phyloP scores from a whole-genome alignment of 2,888 invertebrate genomes.

The Frankliniella fusca region DNA sequence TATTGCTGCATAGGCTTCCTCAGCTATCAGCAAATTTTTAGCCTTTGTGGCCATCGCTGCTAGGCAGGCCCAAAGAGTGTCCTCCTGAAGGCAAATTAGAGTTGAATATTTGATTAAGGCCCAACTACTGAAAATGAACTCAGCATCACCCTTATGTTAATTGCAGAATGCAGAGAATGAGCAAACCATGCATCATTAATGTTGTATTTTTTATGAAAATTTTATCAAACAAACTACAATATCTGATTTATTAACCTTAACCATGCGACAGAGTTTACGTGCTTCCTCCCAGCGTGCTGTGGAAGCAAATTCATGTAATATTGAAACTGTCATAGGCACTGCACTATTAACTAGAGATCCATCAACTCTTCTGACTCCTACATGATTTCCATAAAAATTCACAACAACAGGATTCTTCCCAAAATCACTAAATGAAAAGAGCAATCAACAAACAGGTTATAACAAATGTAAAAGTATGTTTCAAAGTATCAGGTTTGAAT shows the following conservation, averaged over 20 bases:
- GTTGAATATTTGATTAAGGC: too few relatives aligned
- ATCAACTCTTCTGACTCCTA: slow-evolving; percentile 80
- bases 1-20: slow-evolving; percentile 92
- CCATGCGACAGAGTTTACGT: slow-evolving; percentile 68
- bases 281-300: slow-evolving; percentile 81
- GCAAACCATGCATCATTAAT: too few relatives aligned
- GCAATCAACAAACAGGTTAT: not conserved
- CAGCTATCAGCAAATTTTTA: slow-evolving; percentile 82
- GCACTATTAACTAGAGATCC: slow-evolving; percentile 76
- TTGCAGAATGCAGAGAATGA: too few relatives aligned
- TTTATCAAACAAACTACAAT: slow-evolving; percentile 30
- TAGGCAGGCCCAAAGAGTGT: slow-evolving; percentile 83
- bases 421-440: slow-evolving; percentile 61
- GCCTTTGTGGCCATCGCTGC: slow-evolving; percentile 86
- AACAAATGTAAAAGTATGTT: not conserved
- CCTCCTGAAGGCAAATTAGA: slow-evolving; percentile 38
- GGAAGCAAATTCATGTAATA: slow-evolving; percentile 65
- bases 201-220: too few relatives aligned
- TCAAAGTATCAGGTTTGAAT: not conserved
- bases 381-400: slow-evolving; percentile 77
- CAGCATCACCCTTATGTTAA: slow-evolving; percentile 18
- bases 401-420: slow-evolving; percentile 80
- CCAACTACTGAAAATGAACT: not conserved
- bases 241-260: slow-evolving; percentile 51
- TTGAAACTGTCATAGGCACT: slow-evolving; percentile 65